Base-by-base conservation (phyloP, 2,888 invertebrate species). In the Platycnemis pennipes region DNA sequence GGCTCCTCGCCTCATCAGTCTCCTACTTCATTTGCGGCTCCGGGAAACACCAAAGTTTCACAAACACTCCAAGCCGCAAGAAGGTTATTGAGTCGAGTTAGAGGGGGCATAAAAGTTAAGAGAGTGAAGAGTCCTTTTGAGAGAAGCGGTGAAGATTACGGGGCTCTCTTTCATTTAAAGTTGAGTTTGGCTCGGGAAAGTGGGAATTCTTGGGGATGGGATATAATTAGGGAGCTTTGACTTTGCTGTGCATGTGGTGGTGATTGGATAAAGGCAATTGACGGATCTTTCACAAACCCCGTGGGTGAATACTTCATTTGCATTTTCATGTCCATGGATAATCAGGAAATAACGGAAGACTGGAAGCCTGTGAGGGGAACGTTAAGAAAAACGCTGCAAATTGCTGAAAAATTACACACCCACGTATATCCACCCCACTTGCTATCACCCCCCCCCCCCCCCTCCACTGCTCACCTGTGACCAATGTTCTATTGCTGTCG, bases 271-370 rank as follows among this genome's bases (percentile, higher is more conserved):
- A 63, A n/a, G 19, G 77, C 13, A 77, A 77, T 37, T 37, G 77
- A 37, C n/a, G 77, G 77, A 77, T 77, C 77, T 77, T 77, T 37
- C 77, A 37, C 37, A 77, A 37, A 77, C 77, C 37, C 77, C 77
- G 31, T 37, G 37, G 63, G 31, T 77, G 77, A 77, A 13, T 77
- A 16, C 11, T 16, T 56, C 91, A 91, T 91, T 91, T 91, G 91
- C 91, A 91, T 91, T 91, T 91, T 89, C 89, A 89, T 63, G 89
- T 56, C 91, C 91, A 13, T 91, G 91, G 91, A 91, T 91, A 91
- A 91, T 91, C 53, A 56, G 63, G 91, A 69, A 91, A 63, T 91
- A 69, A 45, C 91, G 91, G 91, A 91, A 53, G 89, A 53, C 89
- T 89, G 37, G 42, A 63, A 44, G 91, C 63, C 63, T 26, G 63